Percentiles rank a stretch among this genome's conserved stretches.
phyloP scores from a whole-genome alignment of 2,113 vertebrate genomes.

The Ageneiosus marmoratus region DNA sequence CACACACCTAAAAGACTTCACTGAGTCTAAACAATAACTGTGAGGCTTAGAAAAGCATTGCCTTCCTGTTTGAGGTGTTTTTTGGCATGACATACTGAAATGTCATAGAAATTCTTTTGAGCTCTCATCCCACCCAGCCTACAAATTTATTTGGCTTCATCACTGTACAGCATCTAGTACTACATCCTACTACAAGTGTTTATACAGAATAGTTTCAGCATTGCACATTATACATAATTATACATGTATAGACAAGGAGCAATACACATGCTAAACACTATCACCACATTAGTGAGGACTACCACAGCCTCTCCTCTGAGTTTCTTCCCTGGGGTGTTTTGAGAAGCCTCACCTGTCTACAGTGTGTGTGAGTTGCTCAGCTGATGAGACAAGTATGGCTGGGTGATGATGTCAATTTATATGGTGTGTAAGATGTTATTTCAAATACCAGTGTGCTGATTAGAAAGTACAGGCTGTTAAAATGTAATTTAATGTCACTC shows the following conservation, averaged over 20 bases:
- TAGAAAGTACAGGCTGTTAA: neutral
- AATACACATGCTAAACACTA: neutral
- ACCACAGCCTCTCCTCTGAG: neutral
- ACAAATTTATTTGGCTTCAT: conserved; percentile 67
- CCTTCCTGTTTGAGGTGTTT: conserved; percentile 27
- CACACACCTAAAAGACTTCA: neutral
- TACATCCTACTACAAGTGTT: conserved; percentile 1
- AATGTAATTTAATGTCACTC: conserved; percentile 11
- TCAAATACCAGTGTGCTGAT: conserved; percentile 19
- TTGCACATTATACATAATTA: conserved; percentile 9
- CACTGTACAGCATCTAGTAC: conserved; percentile 24
- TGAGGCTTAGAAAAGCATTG: conserved; percentile 4
- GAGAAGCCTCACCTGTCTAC: conserved; percentile 1
- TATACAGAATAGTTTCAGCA: neutral
- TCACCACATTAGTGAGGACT: conserved; percentile 23
- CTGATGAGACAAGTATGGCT: conserved; percentile 9
- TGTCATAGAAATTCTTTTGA: conserved; percentile 67
- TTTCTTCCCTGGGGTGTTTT: conserved; percentile 21
- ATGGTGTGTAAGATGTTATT: neutral
- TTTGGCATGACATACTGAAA: conserved; percentile 61
- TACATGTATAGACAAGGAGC: neutral
- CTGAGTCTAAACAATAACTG: conserved; percentile 19
- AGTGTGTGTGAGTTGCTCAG: neutral
- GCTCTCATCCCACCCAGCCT: conserved; percentile 67
- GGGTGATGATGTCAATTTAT: neutral